Percentiles rank a stretch among this genome's conserved stretches.
Conservation (phyloP, 2,797 vertebrate genomes). For the Zalophus californianus region DNA sequence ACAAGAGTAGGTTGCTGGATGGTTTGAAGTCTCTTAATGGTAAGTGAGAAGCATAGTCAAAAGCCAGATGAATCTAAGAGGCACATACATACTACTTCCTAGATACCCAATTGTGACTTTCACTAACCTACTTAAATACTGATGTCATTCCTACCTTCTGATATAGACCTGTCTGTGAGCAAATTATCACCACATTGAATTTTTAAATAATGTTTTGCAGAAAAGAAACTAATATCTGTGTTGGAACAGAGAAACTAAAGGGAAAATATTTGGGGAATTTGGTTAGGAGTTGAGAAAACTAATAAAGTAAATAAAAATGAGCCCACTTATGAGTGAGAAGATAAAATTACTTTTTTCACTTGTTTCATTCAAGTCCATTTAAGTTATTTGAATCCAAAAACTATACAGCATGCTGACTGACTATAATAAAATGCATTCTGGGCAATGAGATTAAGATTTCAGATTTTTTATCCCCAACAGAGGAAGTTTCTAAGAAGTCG, state of each 20-base stretch:
- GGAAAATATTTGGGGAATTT: not conserved
- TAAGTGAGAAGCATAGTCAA: constrained; percentile 2
- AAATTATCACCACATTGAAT: not conserved
- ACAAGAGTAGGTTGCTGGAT: constrained; percentile 46
- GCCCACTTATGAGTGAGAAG: not conserved
- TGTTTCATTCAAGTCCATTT: not conserved
- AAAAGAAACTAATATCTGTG: not conserved
- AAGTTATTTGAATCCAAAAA: not conserved
- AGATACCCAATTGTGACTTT: not conserved
- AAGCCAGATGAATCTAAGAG: not conserved
- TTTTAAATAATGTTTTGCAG: not conserved
- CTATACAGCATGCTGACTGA: not conserved
- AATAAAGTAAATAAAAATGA: not conserved
- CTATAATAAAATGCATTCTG: not conserved
- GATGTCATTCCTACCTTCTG: not conserved
- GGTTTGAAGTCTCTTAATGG: constrained; percentile 4
- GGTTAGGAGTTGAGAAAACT: not conserved
- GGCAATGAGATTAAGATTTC: not conserved
- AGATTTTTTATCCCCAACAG: rapidly evolving
- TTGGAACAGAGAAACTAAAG: not conserved
- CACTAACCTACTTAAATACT: not conserved
- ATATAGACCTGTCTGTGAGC: not conserved
- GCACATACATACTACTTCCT: not conserved
- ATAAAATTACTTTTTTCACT: not conserved
- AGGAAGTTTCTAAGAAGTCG: not conserved